Conservation (phyloP, 2,797 vertebrate genomes). For the Bovichtus variegatus region DNA sequence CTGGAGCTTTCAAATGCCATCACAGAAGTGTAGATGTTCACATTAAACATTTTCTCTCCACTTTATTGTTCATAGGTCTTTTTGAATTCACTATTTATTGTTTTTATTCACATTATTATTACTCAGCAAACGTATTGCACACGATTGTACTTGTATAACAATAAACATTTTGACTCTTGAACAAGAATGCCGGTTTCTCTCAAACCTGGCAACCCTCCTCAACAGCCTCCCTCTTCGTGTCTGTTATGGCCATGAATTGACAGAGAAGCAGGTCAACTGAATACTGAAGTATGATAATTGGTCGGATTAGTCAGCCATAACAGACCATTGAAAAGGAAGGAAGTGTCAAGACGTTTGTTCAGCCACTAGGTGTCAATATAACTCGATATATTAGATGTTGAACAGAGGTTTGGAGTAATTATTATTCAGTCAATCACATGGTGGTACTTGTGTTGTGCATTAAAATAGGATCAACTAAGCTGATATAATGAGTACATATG, state of each 20-base stretch:
- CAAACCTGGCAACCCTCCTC: conserved; percentile 56
- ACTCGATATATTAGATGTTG: neutral
- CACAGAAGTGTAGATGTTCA: neutral
- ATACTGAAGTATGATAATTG: neutral
- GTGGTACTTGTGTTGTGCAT: neutral
- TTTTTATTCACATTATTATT: too few species aligned
- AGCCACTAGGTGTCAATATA: conserved; percentile 54
- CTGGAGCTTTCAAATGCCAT: neutral
- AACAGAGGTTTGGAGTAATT: neutral
- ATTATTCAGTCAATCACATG: neutral
- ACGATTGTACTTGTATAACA: too few species aligned
- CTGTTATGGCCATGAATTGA: conserved; percentile 32
- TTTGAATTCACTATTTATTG: too few species aligned
- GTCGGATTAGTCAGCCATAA: neutral
- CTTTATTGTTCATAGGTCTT: too few species aligned
- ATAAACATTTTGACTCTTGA: neutral
- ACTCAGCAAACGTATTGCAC: too few species aligned
- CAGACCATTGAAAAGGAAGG: neutral
- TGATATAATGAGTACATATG: neutral
- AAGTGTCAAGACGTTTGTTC: neutral
- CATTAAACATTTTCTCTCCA: neutral
- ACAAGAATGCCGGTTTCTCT: neutral
- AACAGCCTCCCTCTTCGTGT: conserved; percentile 17
- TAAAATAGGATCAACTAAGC: neutral
- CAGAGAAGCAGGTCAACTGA: conserved; percentile 44